Percentiles rank a stretch among this genome's conserved stretches.
Evolutionary conservation across 2,113 vertebrate genomes (phyloP).

Genomic region (Phyllostomus discolor): DNA sequence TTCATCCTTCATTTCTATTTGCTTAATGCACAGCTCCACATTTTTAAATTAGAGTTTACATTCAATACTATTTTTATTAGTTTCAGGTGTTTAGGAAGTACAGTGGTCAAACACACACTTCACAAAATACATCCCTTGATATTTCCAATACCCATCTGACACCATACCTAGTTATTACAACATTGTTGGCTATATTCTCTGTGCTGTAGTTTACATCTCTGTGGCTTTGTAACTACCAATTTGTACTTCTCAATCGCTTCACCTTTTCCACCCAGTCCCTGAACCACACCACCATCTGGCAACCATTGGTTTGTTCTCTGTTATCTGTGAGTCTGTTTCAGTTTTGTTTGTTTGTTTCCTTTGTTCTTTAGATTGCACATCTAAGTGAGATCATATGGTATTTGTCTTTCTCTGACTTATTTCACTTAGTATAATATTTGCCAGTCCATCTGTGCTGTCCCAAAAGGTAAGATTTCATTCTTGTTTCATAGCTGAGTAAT

Average conservation of each 20-base stretch:
- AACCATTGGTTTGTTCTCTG: background rate
- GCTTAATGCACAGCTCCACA: background rate
- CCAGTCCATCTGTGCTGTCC: background rate
- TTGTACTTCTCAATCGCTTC: background rate
- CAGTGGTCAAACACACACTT: background rate
- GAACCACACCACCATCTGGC: background rate
- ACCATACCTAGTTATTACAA: background rate
- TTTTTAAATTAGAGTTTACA: background rate
- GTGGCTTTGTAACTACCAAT: background rate
- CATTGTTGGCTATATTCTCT: background rate
- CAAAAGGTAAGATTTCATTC: background rate
- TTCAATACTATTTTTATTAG: background rate
- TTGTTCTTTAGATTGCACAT: background rate
- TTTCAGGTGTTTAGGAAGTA: background rate
- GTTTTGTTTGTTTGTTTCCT: background rate
- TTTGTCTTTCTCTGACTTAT: background rate
- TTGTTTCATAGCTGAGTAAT: background rate
- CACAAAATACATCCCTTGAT: background rate
- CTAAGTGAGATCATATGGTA: background rate
- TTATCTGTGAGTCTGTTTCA: background rate
- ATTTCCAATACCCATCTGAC: background rate
- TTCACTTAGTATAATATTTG: background rate
- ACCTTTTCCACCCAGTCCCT: background rate
- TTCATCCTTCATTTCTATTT: background rate
- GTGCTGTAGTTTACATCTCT: background rate